A percentile compares a stretch with the other conserved stretches of the same genome.
Evolutionary conservation across 2,888 invertebrate genomes (phyloP).

Genomic region (Trypoxylon attenuatum): DNA sequence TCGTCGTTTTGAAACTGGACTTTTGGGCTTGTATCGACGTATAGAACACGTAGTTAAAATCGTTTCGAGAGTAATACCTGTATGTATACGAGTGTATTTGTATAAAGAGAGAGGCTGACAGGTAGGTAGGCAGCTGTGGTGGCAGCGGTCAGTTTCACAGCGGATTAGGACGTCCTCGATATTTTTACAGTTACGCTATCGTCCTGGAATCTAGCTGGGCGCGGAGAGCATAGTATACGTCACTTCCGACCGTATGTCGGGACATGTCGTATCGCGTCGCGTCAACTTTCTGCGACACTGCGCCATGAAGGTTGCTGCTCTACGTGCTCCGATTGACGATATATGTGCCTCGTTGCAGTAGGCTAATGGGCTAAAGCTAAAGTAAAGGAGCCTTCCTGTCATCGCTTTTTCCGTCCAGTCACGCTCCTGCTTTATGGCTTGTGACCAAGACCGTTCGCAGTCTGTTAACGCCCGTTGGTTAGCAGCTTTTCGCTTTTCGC

Average conservation of each 20-base stretch:
- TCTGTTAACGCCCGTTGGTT: too few species aligned
- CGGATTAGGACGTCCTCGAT: constrained; percentile 44
- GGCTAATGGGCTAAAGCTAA: constrained; percentile 9
- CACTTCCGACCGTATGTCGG: constrained; percentile 23
- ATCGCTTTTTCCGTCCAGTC: constrained; percentile 4
- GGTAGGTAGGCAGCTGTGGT: constrained; percentile 7
- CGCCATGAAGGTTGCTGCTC: background rate
- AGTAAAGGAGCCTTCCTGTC: background rate
- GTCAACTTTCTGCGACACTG: constrained; percentile 23
- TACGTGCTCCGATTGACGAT: constrained; percentile 17
- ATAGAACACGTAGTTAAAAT: too few species aligned
- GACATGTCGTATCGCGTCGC: background rate
- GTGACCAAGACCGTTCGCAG: too few species aligned
- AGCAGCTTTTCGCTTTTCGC: too few species aligned
- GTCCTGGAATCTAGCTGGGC: constrained; percentile 19
- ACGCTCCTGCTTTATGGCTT: background rate
- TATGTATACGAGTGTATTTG: too few species aligned
- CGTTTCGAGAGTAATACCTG: too few species aligned
- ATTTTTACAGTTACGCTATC: constrained; percentile 42
- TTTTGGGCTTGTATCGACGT: too few species aligned
- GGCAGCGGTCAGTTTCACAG: constrained; percentile 29
- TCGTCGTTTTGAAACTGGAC: too few species aligned
- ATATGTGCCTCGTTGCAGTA: too few species aligned
- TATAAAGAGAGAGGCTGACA: background rate
- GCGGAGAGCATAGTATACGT: background rate